These are phyloP conservation scores for Cheilosia vulpina DNA, from an alignment of 2,888 invertebrate species.

Conservation along the genomic window DNA sequence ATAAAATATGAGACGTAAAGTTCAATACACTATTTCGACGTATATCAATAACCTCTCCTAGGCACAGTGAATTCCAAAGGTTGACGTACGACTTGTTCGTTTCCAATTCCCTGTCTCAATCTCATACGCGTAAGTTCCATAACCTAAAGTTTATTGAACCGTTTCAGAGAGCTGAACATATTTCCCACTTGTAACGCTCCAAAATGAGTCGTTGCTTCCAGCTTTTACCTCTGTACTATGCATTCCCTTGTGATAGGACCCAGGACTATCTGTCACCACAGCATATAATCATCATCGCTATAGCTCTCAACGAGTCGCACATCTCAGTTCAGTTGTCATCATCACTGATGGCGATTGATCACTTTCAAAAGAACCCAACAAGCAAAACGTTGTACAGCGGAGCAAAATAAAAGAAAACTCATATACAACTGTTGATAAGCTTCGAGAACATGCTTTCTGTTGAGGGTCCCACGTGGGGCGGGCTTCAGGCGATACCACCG, in stretches of 20 bases:
- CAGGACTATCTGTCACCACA: constrained; percentile 51
- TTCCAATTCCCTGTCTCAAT: neutral
- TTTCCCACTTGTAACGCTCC: constrained; percentile 44
- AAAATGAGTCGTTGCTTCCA: constrained; percentile 26
- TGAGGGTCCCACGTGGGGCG: constrained; percentile 15
- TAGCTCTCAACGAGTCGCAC: constrained; percentile 20
- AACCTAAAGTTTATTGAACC: constrained; percentile 61
- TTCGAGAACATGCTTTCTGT: constrained; percentile 47
- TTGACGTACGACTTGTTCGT: too few species aligned
- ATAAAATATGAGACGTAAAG: too few species aligned
- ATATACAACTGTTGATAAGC: constrained; percentile 65
- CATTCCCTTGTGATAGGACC: constrained; percentile 59
- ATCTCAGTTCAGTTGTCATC: constrained; percentile 40
- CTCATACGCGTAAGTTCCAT: neutral
- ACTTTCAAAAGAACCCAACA: constrained; percentile 48
- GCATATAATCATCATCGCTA: constrained; percentile 33
- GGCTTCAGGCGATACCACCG: neutral
- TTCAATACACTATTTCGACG: too few species aligned
- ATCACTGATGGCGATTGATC: constrained; percentile 64
- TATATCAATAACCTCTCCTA: too few species aligned
- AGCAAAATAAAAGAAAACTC: constrained; percentile 31
- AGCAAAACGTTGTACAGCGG: constrained; percentile 7
- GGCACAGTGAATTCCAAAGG: too few species aligned
- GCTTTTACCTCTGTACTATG: neutral
- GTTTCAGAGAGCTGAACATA: constrained; percentile 32